Conservation (phyloP, 2,797 vertebrate species). For the Danio tinwini region DNA sequence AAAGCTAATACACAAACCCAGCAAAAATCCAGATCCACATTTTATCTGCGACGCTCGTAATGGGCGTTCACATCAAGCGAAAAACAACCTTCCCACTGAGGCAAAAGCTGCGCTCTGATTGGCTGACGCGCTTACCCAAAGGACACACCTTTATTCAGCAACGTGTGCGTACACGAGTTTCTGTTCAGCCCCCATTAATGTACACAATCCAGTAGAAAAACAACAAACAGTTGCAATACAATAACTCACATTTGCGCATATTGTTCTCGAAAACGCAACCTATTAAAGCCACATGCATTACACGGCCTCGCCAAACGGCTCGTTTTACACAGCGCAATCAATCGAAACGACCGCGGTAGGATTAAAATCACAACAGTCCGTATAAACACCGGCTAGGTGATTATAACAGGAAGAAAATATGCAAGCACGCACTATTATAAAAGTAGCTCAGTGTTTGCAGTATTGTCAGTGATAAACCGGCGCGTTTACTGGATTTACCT, state of each 20-base stretch:
- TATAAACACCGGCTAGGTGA: not conserved
- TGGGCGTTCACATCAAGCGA: slow-evolving; percentile 43
- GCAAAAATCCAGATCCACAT: slow-evolving; percentile 31
- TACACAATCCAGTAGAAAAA: slow-evolving; percentile 11
- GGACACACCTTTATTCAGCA: slow-evolving; percentile 76
- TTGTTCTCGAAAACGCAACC: not conserved
- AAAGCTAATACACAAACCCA: not conserved
- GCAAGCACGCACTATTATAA: not conserved
- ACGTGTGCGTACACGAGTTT: slow-evolving; percentile 83
- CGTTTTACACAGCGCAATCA: not conserved
- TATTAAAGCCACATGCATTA: not conserved
- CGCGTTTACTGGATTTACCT: slow-evolving; percentile 42
- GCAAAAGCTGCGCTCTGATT: slow-evolving; percentile 68
- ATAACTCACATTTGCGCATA: not conserved
- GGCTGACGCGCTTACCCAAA: slow-evolving; percentile 59
- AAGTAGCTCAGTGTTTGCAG: not conserved
- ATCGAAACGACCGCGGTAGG: not conserved
- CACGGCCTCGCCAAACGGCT: not conserved
- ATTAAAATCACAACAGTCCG: slow-evolving; percentile 22
- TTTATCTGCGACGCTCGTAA: slow-evolving; percentile 41
- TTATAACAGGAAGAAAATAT: not conserved
- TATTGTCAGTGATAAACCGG: not conserved
- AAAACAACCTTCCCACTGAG: slow-evolving; percentile 62
- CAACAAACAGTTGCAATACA: not conserved
- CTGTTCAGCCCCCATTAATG: slow-evolving; percentile 62